Conservation (phyloP, 64 coral and sea anemone genomes). For the Montipora efflorescens region DNA sequence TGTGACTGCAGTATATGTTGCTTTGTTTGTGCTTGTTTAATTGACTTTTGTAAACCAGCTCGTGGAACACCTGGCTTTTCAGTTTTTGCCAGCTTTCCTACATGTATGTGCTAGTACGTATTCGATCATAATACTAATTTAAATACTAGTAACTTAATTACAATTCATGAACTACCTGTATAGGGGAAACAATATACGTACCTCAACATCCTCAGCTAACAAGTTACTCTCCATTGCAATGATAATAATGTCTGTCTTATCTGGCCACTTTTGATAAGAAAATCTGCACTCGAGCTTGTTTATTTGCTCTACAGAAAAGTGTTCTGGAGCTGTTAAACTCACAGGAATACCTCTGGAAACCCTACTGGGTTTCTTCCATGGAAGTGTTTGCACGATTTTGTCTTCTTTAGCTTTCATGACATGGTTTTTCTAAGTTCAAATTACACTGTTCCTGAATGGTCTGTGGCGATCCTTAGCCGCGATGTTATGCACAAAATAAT, state of each 20-base stretch:
- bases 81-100: no score
- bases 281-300: constrained; percentile 81
- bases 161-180: no score
- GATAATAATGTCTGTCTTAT: constrained; percentile 60
- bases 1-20: no score
- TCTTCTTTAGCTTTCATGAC: constrained; percentile 65
- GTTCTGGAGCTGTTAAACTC: constrained; percentile 45
- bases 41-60: no score
- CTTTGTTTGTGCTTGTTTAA: no score
- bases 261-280: constrained; percentile 80
- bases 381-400: constrained; percentile 58
- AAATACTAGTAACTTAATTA: no score
- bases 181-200: not conserved
- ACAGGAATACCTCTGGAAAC: constrained; percentile 22
- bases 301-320: constrained; percentile 79
- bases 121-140: no score
- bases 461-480: not conserved
- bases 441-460: not conserved
- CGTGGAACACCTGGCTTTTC: no score
- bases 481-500: constrained; percentile 6
- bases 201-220: constrained; percentile 66
- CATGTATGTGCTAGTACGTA: no score
- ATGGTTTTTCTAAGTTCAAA: constrained; percentile 6
- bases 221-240: constrained; percentile 85
- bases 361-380: not conserved